These are phyloP conservation scores for Oreortyx pictus DNA, from an alignment of 2,797 vertebrate species.

Conservation along the genomic window DNA sequence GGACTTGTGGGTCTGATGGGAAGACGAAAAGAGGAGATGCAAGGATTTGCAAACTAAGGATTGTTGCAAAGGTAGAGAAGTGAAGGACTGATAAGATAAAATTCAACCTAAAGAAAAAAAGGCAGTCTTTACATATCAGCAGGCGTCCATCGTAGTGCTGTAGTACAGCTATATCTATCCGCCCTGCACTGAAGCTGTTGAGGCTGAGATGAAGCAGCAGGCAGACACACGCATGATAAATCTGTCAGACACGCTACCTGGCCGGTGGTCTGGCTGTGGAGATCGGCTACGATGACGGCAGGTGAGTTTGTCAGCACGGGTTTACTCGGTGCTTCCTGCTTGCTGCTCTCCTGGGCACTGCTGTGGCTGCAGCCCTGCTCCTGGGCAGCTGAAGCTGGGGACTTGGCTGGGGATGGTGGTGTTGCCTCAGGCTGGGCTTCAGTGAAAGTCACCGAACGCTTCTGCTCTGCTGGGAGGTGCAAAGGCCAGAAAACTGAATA, in stretches of 20 bases:
- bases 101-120: not conserved
- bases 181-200: not conserved
- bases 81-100: not conserved
- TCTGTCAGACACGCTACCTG: conserved; percentile 76
- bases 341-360: conserved; percentile 65
- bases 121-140: not conserved
- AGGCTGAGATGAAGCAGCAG: not conserved
- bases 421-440: conserved; percentile 85
- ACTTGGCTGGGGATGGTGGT: conserved; percentile 18
- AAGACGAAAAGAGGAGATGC: not conserved
- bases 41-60: not conserved
- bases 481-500: not conserved
- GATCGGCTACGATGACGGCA: conserved; percentile 83
- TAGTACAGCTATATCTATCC: rapidly evolving
- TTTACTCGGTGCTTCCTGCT: conserved; percentile 72
- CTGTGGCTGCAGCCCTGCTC: conserved; percentile 56
- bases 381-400: conserved; percentile 16
- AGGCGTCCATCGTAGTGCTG: not conserved
- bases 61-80: not conserved
- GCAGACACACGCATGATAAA: rapidly evolving
- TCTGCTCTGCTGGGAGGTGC: conserved; percentile 85
- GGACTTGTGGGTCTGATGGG: rapidly evolving
- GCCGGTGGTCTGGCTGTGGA: conserved; percentile 79
- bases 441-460: conserved; percentile 96
- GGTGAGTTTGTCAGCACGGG: conserved; percentile 80